phyloP scores from a whole-genome alignment of 2,797 vertebrate species.

The Cynodonichthys magdalenae region DNA sequence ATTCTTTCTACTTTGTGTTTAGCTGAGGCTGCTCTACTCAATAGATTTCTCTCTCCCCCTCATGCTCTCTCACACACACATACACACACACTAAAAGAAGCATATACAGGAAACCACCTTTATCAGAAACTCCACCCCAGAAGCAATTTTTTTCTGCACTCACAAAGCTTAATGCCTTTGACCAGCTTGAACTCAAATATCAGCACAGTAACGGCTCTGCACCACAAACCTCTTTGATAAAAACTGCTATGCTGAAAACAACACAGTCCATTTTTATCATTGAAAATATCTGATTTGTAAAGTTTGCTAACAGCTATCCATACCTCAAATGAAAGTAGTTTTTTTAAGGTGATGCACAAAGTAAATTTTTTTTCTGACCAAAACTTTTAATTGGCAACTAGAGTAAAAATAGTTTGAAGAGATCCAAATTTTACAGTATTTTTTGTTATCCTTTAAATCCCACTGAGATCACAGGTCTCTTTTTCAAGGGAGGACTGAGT shows the following conservation, averaged over 20 bases:
- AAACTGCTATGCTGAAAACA: conserved; percentile 18
- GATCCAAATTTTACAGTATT: not conserved
- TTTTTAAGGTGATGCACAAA: not conserved
- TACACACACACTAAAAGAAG: conserved; percentile 59
- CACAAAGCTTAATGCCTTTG: conserved; percentile 32
- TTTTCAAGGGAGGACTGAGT: too few relatives aligned
- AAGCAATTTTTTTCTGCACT: conserved; percentile 38
- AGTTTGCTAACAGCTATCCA: not conserved
- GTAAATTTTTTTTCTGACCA: not conserved
- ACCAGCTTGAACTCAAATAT: conserved; percentile 28
- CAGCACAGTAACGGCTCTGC: conserved; percentile 12
- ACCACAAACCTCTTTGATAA: conserved; percentile 26
- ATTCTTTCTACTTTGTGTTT: conserved; percentile 52
- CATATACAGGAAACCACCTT: conserved; percentile 81
- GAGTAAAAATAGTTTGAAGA: not conserved
- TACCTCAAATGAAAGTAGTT: not conserved
- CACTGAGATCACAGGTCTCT: not conserved
- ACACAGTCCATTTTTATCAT: not conserved
- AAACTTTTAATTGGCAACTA: not conserved
- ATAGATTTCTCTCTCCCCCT: conserved; percentile 9
- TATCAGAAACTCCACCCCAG: conserved; percentile 70
- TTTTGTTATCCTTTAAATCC: too few relatives aligned
- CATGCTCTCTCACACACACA: not conserved
- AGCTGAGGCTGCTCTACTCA: conserved; percentile 43
- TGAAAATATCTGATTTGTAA: not conserved